Evolutionary conservation across 2,797 vertebrate species (phyloP).

Genomic region (Schizopygopsis pylzovi): DNA sequence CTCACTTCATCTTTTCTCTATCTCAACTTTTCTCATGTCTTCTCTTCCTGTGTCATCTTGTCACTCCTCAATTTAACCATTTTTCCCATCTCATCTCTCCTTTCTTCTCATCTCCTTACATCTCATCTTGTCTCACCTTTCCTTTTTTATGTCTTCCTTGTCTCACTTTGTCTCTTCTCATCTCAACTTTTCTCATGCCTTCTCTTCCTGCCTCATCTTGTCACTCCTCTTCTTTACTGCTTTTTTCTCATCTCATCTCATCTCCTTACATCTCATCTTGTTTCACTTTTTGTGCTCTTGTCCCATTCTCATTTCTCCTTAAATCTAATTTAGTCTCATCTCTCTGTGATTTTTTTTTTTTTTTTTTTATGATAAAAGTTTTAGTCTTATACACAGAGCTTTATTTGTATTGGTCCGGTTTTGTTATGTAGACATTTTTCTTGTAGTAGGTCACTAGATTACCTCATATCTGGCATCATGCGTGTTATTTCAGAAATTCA

Average conservation of each 20-base stretch:
- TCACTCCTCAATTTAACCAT: not conserved
- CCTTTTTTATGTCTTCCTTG: not conserved
- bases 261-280: not conserved
- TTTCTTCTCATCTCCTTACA: not conserved
- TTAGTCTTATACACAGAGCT: not conserved
- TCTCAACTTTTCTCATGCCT: slow-evolving; percentile 6
- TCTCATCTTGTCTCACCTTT: not conserved
- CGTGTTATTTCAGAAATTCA: slow-evolving; percentile 23
- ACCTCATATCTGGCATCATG: slow-evolving; percentile 38
- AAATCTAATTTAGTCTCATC: slow-evolving; percentile 66
- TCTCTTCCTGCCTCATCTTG: not conserved
- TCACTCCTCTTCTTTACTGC: not conserved
- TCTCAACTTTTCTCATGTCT: slow-evolving; percentile 5
- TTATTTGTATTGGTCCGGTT: not conserved
- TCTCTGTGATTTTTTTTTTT: not conserved
- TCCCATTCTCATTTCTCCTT: slow-evolving; percentile 20
- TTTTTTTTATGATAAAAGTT: not conserved
- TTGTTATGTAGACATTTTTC: not conserved
- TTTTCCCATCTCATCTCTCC: not conserved
- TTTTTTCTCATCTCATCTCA: not conserved
- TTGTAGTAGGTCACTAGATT: slow-evolving; percentile 34
- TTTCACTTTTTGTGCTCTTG: not conserved
- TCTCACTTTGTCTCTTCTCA: slow-evolving; percentile 2
- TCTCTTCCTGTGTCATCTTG: not conserved
- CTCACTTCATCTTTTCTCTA: not conserved